A percentile compares a stretch with the other conserved stretches of the same genome.
phyloP scores from a whole-genome alignment of 2,888 invertebrate species.

The Drosophila birchii region DNA sequence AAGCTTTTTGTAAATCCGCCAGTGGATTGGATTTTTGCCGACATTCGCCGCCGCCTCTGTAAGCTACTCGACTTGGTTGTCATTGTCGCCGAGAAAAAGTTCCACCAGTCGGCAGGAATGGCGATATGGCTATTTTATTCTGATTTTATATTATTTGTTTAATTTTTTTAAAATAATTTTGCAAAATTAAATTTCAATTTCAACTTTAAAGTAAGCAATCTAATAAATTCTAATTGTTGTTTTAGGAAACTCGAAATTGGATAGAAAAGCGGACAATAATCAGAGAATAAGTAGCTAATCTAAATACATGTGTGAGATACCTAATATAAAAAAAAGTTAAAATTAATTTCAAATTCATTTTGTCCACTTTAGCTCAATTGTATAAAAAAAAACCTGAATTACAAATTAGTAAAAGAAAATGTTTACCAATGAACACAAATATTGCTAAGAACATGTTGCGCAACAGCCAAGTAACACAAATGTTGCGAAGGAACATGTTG shows the following conservation, averaged over 20 bases:
- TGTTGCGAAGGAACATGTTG: neutral
- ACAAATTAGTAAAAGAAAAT: neutral
- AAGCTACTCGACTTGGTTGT: slow-evolving; percentile 28
- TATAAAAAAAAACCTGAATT: neutral
- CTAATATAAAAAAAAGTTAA: too few relatives aligned
- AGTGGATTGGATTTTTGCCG: slow-evolving; percentile 65
- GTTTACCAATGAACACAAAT: neutral
- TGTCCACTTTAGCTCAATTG: too few relatives aligned
- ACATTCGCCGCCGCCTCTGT: slow-evolving; percentile 27
- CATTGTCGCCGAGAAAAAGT: slow-evolving; percentile 23
- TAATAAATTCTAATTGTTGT: too few relatives aligned
- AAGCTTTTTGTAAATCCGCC: slow-evolving; percentile 62
- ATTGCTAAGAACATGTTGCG: neutral
- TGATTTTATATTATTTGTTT: neutral
- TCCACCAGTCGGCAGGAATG: slow-evolving; percentile 17
- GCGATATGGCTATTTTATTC: slow-evolving; percentile 6
- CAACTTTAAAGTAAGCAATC: too few relatives aligned
- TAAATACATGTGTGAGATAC: too few relatives aligned
- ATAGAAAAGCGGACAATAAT: too few relatives aligned
- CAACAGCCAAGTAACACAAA: neutral
- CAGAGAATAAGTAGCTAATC: too few relatives aligned
- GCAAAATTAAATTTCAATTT: neutral
- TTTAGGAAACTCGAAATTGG: too few relatives aligned
- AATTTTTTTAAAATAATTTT: neutral
- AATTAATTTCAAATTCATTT: too few relatives aligned